These are phyloP conservation scores for Enteromius trimaculatus DNA, from an alignment of 2,797 vertebrate genomes.

Conservation along the genomic window DNA sequence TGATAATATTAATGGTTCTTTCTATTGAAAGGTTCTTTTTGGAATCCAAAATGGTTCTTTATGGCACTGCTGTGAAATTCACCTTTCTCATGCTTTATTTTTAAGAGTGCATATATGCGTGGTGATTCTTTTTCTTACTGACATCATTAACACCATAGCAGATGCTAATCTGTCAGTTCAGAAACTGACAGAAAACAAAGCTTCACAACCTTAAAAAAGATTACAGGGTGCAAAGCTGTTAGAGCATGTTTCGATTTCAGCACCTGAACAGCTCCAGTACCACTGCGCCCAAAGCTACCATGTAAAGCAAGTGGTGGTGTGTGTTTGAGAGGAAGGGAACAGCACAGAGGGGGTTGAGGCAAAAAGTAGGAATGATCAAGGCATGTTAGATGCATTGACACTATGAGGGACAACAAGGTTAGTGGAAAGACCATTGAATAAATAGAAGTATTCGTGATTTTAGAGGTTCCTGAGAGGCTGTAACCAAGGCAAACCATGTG, in stretches of 20 bases:
- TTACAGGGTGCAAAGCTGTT: constrained; percentile 19
- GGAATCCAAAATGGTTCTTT: background rate
- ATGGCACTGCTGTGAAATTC: background rate
- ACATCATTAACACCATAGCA: constrained; percentile 39
- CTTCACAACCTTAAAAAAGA: constrained; percentile 38
- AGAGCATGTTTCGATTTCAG: constrained; percentile 36
- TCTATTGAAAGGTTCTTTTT: background rate
- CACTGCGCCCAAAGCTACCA: background rate
- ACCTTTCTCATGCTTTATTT: background rate
- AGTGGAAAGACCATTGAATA: constrained; percentile 61
- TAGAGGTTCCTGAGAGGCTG: constrained; percentile 65
- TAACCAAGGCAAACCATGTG: constrained; percentile 67
- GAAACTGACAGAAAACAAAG: constrained; percentile 40
- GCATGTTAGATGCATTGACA: constrained; percentile 26
- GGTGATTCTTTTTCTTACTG: background rate
- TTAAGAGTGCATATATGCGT: background rate
- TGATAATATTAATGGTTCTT: background rate
- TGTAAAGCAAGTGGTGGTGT: background rate
- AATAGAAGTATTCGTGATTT: constrained; percentile 63
- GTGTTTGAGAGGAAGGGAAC: constrained; percentile 19
- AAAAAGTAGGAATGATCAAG: constrained; percentile 15
- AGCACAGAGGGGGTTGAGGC: background rate
- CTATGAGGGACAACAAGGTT: constrained; percentile 51
- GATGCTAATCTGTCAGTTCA: constrained; percentile 35
- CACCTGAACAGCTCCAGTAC: constrained; percentile 57